Percentiles rank a stretch among this genome's conserved stretches.
Conservation (phyloP, 2,888 invertebrate genomes). For the Erebia palarica region DNA sequence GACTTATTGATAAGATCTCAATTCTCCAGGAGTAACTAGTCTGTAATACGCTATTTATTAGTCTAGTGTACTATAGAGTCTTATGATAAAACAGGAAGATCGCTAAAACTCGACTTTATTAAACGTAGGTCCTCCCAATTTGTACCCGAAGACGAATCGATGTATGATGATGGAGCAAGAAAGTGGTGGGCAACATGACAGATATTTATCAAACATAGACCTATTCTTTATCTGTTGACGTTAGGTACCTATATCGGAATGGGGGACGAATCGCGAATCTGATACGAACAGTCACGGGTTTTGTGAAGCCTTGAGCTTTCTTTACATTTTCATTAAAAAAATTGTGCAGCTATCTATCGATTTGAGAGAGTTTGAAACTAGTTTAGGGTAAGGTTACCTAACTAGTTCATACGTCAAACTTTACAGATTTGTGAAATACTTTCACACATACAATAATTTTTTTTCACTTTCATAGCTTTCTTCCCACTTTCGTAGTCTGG, state of each 20-base stretch:
- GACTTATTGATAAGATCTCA: too few relatives aligned
- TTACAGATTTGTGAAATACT: not conserved
- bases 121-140: too few relatives aligned
- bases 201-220: not conserved
- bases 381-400: slow-evolving; percentile 1
- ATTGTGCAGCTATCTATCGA: slow-evolving; percentile 24
- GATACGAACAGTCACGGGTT: slow-evolving; percentile 22
- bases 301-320: slow-evolving; percentile 32
- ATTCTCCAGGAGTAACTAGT: too few relatives aligned
- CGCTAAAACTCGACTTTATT: too few relatives aligned
- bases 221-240: not conserved
- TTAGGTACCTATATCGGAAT: slow-evolving; percentile 17
- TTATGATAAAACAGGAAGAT: too few relatives aligned
- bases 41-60: too few relatives aligned
- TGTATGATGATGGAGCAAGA: too few relatives aligned
- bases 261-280: slow-evolving; percentile 26
- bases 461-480: not conserved
- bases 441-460: too few relatives aligned
- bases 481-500: not conserved
- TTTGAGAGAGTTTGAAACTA: slow-evolving; percentile 18
- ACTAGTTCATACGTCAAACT: not conserved
- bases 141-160: too few relatives aligned
- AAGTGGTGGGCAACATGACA: too few relatives aligned
- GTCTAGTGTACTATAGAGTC: too few relatives aligned
- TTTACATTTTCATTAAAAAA: slow-evolving; percentile 18